These are phyloP conservation scores for Globodera ellingtonae DNA, from an alignment of 1,140 invertebrate genomes.

Conservation along the genomic window DNA sequence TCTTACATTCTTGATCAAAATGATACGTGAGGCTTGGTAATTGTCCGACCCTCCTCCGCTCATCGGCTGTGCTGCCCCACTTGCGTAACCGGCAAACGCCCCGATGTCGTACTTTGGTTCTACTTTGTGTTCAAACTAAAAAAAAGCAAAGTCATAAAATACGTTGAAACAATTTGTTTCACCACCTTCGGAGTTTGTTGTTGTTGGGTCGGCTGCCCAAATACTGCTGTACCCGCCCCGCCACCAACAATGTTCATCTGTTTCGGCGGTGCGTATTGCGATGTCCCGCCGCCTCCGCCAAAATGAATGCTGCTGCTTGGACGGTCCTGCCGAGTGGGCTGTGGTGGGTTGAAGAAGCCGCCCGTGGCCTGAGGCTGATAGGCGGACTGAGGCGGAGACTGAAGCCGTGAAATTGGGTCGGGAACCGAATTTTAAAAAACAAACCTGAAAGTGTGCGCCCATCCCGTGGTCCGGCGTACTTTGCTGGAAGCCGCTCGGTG, in stretches of 20 bases:
- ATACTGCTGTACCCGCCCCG: neutral
- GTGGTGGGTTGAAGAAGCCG: conserved; percentile 17
- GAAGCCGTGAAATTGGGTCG: neutral
- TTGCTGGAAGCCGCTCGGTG: conserved; percentile 8
- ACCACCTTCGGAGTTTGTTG: conserved; percentile 21
- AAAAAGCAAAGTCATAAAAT: neutral
- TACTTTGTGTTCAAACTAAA: conserved; percentile 11
- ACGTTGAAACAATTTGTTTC: neutral
- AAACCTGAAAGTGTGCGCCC: conserved; percentile 12
- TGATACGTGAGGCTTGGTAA: conserved; percentile 37
- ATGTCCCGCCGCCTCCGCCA: conserved; percentile 1
- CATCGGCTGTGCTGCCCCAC: neutral
- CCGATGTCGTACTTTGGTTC: conserved; percentile 1
- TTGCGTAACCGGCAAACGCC: neutral
- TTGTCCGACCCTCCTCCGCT: conserved; percentile 7
- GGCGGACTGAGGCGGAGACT: conserved; percentile 14
- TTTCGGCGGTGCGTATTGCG: conserved; percentile 22
- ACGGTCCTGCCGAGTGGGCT: neutral
- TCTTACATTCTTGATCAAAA: conserved; percentile 54
- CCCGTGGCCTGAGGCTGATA: conserved; percentile 23
- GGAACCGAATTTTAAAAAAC: no score
- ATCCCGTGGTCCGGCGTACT: neutral
- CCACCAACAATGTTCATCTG: neutral
- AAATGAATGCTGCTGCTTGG: neutral
- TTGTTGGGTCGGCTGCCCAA: neutral